phyloP scores from a whole-genome alignment of 2,888 invertebrate genomes.

The Caenorhabditis doughertyi region DNA sequence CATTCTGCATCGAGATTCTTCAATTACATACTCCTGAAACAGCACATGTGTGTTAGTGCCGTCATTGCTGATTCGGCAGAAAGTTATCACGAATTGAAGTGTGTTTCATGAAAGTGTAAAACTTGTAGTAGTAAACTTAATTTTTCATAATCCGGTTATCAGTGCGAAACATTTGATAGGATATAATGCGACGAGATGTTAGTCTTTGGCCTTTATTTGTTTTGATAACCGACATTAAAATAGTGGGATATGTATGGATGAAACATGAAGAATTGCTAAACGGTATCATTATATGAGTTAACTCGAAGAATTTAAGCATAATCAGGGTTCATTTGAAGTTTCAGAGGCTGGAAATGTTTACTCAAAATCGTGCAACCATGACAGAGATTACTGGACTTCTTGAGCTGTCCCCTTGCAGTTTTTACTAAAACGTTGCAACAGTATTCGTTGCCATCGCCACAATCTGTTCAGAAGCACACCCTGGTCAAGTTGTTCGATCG shows the following conservation, averaged over 20 bases:
- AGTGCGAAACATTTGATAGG: not conserved
- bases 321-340: no score
- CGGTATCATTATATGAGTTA: no score
- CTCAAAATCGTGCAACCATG: no score
- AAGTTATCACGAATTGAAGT: conserved; percentile 22
- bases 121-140: conserved; percentile 27
- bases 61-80: conserved; percentile 28
- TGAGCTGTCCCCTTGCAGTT: no score
- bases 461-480: not conserved
- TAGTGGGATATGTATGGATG: not conserved
- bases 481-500: conserved; percentile 2
- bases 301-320: no score
- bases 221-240: conserved; percentile 4
- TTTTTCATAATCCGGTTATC: conserved; percentile 35
- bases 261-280: not conserved
- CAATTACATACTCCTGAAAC: not conserved
- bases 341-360: no score
- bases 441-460: no score
- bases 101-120: conserved; percentile 33
- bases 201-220: conserved; percentile 4
- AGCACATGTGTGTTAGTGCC: conserved; percentile 33
- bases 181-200: not conserved
- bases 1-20: conserved; percentile 19
- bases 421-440: no score
- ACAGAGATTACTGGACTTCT: no score